Percentiles rank a stretch among this genome's conserved stretches.
Conservation (phyloP, 2,113 vertebrate species). For the Camelus bactrianus region DNA sequence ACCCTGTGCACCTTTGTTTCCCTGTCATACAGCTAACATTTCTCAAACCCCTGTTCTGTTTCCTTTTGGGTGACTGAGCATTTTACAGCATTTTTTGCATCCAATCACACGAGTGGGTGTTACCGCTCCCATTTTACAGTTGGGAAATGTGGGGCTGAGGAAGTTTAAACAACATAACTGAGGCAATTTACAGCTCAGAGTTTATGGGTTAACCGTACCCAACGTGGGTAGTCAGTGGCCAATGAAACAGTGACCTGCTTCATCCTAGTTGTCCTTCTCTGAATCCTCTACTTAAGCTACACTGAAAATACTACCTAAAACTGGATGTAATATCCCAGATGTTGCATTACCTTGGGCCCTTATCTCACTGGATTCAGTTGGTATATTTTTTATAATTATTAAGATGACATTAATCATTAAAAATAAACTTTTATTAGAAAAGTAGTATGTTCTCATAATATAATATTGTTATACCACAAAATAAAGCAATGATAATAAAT, state of each 20-base stretch:
- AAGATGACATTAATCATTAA: background rate
- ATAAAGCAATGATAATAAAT: background rate
- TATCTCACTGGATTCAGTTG: background rate
- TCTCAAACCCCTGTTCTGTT: background rate
- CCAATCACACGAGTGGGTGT: background rate
- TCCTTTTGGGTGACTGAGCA: background rate
- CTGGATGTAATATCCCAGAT: background rate
- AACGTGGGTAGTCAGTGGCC: too few relatives aligned
- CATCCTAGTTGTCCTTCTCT: background rate
- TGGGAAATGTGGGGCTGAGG: background rate
- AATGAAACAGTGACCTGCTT: background rate
- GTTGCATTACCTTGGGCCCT: background rate
- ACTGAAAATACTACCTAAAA: background rate
- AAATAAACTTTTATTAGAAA: conserved; percentile 4
- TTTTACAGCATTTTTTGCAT: background rate
- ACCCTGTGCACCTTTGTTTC: background rate
- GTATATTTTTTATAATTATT: background rate
- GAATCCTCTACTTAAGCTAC: background rate
- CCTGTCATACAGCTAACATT: background rate
- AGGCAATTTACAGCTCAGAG: background rate
- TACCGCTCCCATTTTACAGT: background rate
- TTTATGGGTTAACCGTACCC: background rate
- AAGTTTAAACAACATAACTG: background rate
- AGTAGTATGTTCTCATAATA: background rate
- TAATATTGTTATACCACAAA: background rate